These are phyloP conservation scores for Acleris laterana DNA, from an alignment of 2,888 invertebrate genomes.

Conservation along the genomic window DNA sequence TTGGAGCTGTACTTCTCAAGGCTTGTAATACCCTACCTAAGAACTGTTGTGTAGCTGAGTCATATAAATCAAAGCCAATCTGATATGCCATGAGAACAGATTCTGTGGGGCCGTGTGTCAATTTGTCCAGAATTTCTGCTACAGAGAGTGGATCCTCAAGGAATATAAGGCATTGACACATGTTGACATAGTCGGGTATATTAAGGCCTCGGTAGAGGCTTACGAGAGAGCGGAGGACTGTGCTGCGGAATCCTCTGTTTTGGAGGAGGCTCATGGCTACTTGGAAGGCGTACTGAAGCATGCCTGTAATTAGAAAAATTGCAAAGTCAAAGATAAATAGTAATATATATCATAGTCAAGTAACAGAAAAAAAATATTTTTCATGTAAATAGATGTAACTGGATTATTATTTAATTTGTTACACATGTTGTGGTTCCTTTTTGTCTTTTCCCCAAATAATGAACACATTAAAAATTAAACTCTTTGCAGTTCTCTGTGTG, in stretches of 20 bases:
- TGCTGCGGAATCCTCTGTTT: constrained; percentile 96
- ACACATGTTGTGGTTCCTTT: too few relatives aligned
- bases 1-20: constrained; percentile 91
- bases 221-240: constrained; percentile 94
- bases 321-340: background rate
- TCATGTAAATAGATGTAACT: too few relatives aligned
- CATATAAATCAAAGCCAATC: constrained; percentile 99
- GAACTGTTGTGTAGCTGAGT: constrained; percentile 99
- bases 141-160: constrained; percentile 97
- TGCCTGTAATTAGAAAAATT: constrained; percentile 75
- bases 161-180: constrained; percentile 99
- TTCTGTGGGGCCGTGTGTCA: constrained; percentile 91
- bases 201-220: constrained; percentile 94
- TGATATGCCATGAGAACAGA: constrained; percentile 98
- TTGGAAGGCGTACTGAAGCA: constrained; percentile 97
- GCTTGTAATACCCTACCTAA: constrained; percentile 93
- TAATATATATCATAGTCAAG: background rate
- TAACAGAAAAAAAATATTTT: background rate
- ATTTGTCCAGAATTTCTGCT: constrained; percentile 95
- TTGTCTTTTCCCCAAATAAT: too few relatives aligned
- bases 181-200: constrained; percentile 98
- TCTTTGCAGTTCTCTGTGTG: too few relatives aligned
- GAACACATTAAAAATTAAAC: too few relatives aligned
- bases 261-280: constrained; percentile 98
- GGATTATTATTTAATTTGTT: too few relatives aligned